phyloP scores from a whole-genome alignment of 2,113 vertebrate genomes.

The Aix galericulata region DNA sequence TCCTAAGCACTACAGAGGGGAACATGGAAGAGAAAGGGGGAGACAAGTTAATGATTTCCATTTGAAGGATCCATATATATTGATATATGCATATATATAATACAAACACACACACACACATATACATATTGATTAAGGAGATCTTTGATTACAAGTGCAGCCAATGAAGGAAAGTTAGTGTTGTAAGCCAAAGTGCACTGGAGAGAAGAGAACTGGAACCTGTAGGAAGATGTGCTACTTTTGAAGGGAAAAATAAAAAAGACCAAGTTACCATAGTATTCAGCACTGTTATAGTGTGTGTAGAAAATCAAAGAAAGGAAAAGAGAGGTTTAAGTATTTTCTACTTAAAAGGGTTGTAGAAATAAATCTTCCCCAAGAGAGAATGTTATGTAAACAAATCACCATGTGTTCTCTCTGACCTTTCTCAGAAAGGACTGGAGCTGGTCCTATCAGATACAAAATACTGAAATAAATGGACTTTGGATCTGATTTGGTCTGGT shows the following conservation, averaged over 20 bases:
- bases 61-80: background rate
- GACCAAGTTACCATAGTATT: background rate
- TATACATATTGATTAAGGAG: background rate
- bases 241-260: background rate
- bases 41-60: background rate
- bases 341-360: background rate
- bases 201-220: background rate
- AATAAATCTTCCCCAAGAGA: background rate
- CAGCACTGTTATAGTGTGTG: background rate
- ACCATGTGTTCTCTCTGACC: background rate
- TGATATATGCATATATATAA: too few species aligned
- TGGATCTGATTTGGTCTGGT: background rate
- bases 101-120: too few species aligned
- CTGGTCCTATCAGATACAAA: background rate
- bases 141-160: background rate
- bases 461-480: background rate
- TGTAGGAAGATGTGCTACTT: background rate
- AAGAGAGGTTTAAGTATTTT: background rate
- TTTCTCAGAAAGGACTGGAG: background rate
- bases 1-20: fast-evolving
- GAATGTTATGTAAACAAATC: background rate
- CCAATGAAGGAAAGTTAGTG: background rate
- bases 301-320: background rate
- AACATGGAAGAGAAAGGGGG: background rate
- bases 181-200: background rate